Evolutionary conservation across 2,888 invertebrate species (phyloP).

Genomic region (Tenthredo amoena): DNA sequence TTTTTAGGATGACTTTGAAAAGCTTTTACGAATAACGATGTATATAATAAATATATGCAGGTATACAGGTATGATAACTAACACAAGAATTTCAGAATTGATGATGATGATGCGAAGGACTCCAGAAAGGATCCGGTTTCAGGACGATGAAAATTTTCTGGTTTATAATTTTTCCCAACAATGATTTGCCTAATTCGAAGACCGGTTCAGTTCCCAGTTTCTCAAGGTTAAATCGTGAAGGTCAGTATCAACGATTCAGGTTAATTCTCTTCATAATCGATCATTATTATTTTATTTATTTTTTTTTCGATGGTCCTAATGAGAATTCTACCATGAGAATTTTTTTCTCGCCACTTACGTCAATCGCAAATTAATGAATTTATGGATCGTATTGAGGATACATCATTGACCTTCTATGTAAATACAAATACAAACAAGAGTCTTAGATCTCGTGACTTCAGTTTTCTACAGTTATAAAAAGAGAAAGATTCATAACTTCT

Average conservation of each 20-base stretch:
- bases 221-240: neutral
- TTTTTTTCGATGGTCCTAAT: neutral
- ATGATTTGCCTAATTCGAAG: conserved; percentile 3
- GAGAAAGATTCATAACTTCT: neutral
- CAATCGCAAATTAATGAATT: neutral
- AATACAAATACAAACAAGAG: neutral
- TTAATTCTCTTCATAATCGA: neutral
- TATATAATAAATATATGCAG: neutral
- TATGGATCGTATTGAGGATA: neutral
- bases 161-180: neutral
- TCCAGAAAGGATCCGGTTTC: neutral
- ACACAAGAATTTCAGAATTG: neutral
- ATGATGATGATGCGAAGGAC: neutral
- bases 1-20: no score
- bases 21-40: neutral
- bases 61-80: neutral
- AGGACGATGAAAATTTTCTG: neutral
- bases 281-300: neutral
- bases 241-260: neutral
- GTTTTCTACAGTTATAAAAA: neutral
- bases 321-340: neutral
- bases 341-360: neutral
- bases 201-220: neutral
- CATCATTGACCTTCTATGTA: neutral
- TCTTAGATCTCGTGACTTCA: neutral